These are phyloP conservation scores for Aldrovandia affinis DNA, from an alignment of 2,797 vertebrate species.

Conservation along the genomic window DNA sequence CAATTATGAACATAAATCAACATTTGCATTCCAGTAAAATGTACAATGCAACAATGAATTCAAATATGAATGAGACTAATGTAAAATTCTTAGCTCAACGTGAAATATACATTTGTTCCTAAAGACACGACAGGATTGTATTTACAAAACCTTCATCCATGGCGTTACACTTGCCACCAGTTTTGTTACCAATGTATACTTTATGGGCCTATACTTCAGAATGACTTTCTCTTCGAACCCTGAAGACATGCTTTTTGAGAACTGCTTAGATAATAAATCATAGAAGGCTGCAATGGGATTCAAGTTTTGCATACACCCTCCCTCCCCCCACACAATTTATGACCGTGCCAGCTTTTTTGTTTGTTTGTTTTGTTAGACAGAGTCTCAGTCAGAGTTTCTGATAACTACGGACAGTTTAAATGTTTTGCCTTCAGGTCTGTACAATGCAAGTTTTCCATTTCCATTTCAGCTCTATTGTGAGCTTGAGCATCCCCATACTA, in stretches of 20 bases:
- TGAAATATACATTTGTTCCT: conserved; percentile 6
- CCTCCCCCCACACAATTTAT: neutral
- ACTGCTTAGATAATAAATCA: neutral
- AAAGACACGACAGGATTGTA: conserved; percentile 17
- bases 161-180: neutral
- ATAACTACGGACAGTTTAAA: neutral
- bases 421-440: neutral
- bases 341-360: neutral
- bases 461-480: neutral
- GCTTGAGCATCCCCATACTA: neutral
- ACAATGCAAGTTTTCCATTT: neutral
- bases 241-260: conserved; percentile 40
- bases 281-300: conserved; percentile 26
- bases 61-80: conserved; percentile 6
- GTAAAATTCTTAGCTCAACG: neutral
- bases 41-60: conserved; percentile 58
- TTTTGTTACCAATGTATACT: conserved; percentile 9
- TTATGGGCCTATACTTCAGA: conserved; percentile 1
- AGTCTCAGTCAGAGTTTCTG: neutral
- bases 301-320: conserved; percentile 39
- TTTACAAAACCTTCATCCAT: conserved; percentile 23
- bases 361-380: neutral
- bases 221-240: neutral
- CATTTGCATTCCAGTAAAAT: conserved; percentile 73
- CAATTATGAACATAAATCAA: conserved; percentile 53